A percentile compares a stretch with the other conserved stretches of the same genome.
phyloP scores from a whole-genome alignment of 1,140 invertebrate species.

The Pectinophora gossypiella region DNA sequence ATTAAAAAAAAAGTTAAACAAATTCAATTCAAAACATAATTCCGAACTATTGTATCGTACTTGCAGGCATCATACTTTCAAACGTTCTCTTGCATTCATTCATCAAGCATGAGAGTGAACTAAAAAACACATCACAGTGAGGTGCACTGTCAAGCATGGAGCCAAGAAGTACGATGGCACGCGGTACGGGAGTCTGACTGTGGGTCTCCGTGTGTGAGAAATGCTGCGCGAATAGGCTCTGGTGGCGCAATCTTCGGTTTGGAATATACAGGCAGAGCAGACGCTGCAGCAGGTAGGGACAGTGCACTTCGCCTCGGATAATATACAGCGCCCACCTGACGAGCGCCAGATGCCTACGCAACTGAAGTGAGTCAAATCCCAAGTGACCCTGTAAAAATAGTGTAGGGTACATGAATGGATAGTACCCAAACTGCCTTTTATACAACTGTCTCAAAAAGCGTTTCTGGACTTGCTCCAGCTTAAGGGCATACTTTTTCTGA shows the following conservation, averaged over 20 bases:
- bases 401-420: not conserved
- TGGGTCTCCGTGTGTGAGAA: not conserved
- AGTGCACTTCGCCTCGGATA: not conserved
- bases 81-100: not conserved
- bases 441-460: not conserved
- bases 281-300: not conserved
- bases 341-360: not conserved
- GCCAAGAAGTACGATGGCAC: not conserved
- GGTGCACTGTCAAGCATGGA: not conserved
- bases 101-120: not conserved
- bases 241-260: not conserved
- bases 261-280: not conserved
- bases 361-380: not conserved
- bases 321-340: not conserved
- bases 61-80: too few relatives aligned
- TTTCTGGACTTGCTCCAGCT: slow-evolving; percentile 3
- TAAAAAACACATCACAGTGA: not conserved
- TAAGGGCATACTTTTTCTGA: slow-evolving; percentile 1
- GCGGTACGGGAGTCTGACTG: not conserved
- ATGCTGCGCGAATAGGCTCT: not conserved
- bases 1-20: too few relatives aligned
- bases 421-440: not conserved
- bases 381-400: not conserved
- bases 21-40: too few relatives aligned
- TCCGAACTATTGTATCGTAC: too few relatives aligned